Evolutionary conservation across 2,113 vertebrate species (phyloP).

Genomic region (Micromys minutus): DNA sequence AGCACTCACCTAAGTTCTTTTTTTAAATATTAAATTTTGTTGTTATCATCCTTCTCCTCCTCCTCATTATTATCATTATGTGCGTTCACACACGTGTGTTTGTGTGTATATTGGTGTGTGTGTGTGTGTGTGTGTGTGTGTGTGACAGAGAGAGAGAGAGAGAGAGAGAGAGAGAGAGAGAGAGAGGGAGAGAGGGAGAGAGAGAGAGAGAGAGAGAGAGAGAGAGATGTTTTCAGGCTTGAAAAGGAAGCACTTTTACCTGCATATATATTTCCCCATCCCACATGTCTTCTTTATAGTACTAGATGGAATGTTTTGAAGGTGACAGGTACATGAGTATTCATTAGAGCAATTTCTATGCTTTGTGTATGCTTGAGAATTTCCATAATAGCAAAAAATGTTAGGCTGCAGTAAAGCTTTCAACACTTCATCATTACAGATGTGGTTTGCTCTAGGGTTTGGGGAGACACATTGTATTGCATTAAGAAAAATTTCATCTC

Average conservation of each 20-base stretch:
- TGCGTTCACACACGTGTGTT: too few relatives aligned
- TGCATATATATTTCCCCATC: background rate
- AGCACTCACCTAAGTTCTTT: background rate
- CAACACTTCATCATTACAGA: background rate
- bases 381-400: background rate
- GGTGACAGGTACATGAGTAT: background rate
- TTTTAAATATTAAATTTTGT: background rate
- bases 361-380: background rate
- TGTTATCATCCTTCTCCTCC: too few relatives aligned
- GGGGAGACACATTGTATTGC: background rate
- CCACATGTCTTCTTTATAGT: background rate
- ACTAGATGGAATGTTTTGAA: slow-evolving; percentile 14
- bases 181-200: too few relatives aligned
- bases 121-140: background rate
- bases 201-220: background rate
- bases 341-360: slow-evolving; percentile 15
- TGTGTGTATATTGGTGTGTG: background rate
- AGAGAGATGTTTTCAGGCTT: background rate
- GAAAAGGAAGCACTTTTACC: background rate
- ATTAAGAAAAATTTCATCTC: background rate
- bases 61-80: too few relatives aligned
- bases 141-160: background rate
- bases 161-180: too few relatives aligned
- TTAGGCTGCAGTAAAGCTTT: background rate
- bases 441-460: background rate